Evolutionary conservation across 2,888 invertebrate species (phyloP).

Genomic region (Aporophyla lueneburgensis): DNA sequence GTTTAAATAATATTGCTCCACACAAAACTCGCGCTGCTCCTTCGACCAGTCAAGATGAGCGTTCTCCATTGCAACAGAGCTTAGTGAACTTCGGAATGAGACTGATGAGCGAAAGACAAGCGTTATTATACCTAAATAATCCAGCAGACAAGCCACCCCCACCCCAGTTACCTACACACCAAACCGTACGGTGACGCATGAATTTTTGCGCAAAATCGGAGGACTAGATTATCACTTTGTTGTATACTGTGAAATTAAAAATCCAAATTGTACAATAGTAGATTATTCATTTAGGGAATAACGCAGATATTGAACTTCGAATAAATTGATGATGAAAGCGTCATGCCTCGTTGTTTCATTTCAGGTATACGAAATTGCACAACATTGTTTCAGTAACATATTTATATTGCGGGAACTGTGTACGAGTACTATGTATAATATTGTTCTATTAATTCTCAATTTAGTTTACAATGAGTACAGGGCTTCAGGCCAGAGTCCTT

Average conservation of each 20-base stretch:
- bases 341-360: too few species aligned
- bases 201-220: neutral
- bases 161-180: too few species aligned
- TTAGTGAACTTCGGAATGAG: neutral
- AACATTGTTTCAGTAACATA: too few species aligned
- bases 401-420: too few species aligned
- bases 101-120: neutral
- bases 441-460: too few species aligned
- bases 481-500: too few species aligned
- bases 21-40: constrained; percentile 14
- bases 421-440: too few species aligned
- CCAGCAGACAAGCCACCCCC: too few species aligned
- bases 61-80: neutral
- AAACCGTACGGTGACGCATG: neutral
- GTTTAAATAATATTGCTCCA: constrained; percentile 24
- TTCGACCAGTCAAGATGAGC: neutral
- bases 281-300: neutral
- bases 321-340: too few species aligned
- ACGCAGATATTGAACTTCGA: neutral
- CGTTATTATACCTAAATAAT: neutral
- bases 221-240: neutral
- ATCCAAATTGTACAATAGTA: constrained; percentile 1
- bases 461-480: too few species aligned
- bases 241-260: constrained; percentile 20
- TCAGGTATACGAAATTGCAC: too few species aligned